Evolutionary conservation across 2,113 vertebrate genomes (phyloP), one percentile per base, ranked within the genome.

Genomic region (Charadrius vociferus): DNA sequence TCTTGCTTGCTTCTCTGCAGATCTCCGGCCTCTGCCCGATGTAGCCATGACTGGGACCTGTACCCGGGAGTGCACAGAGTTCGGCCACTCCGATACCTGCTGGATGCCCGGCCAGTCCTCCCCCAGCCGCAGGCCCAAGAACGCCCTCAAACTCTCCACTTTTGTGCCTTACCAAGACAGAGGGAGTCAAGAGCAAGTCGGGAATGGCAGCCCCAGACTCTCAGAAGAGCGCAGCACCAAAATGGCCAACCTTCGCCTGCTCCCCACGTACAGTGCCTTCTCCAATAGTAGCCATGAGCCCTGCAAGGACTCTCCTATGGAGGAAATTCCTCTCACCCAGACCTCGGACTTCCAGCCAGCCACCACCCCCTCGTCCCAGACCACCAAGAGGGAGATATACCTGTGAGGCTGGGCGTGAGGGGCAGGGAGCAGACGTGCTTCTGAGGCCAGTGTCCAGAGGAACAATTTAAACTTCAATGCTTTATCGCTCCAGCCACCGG

Each of bases 81-180:
- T 99, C 11, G 99, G 99, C 96, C 99, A 99, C 98, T 99, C 99
- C 0, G 99, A 99, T 97, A 99, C 99, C 62, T 99, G 99, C 98
- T 99, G 99, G 99, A 99, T 99, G 99, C 99, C 99, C 1, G 99
- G 99, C 81, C 99, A 99, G 98, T 99, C 99, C 92, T 99, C 99
- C 88, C 99, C 99, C 87, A 99, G 97, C 97, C 99, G 98, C 98
- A 99, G 99, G 98, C 98, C 98, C 98, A 99, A 99, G 98, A 99
- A 98, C 37, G 98, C 99, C 97, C 98, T 99, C 97, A 99, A 99
- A 98, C 99, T 99, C 97, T 99, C 99, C 98, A 99, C 99, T 98
- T 99, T 99, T 96, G 99, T 99, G 99, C 99, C 99, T 99, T 99
- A 99, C 99, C 99, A 99, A 98, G 99, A 99, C 98, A 98, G 98